These are phyloP conservation scores for Sclerurus mexicanus DNA, from an alignment of 2,113 vertebrate species.

Conservation along the genomic window DNA sequence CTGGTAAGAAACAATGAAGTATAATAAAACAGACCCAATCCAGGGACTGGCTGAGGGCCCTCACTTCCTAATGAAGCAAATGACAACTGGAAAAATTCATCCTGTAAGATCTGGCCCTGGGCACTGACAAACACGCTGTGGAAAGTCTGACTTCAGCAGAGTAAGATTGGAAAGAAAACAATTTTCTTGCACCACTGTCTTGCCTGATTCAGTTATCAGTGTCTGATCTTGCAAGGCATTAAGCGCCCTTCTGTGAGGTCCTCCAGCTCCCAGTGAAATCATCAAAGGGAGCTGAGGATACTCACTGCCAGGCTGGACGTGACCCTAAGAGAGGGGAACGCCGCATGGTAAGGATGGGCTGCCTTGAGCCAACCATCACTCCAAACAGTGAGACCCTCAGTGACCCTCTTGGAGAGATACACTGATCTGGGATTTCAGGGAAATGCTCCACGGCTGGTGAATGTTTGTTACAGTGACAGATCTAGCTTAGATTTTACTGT, in stretches of 20 bases:
- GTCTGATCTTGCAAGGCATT: slow-evolving; percentile 8
- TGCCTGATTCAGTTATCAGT: slow-evolving; percentile 11
- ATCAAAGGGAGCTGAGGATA: neutral
- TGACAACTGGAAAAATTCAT: neutral
- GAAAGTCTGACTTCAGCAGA: slow-evolving; percentile 2
- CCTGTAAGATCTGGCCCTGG: neutral
- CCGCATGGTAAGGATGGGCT: fast-evolving
- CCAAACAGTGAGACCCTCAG: neutral
- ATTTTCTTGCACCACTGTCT: slow-evolving; percentile 20
- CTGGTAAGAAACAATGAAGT: neutral
- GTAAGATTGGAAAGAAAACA: slow-evolving; percentile 34
- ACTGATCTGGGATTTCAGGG: neutral
- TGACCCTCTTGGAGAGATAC: neutral
- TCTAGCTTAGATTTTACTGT: neutral
- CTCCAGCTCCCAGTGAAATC: neutral
- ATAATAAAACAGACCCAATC: neutral
- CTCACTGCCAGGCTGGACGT: neutral
- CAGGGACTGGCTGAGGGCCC: neutral
- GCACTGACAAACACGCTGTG: neutral
- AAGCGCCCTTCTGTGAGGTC: slow-evolving; percentile 26
- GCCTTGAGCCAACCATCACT: neutral
- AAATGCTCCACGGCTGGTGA: neutral
- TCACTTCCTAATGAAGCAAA: neutral
- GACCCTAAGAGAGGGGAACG: neutral
- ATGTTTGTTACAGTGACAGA: neutral